Evolutionary conservation across 1,140 invertebrate species (phyloP), one percentile per base, ranked within the genome.

Genomic region (Apocrypta bakeri): DNA sequence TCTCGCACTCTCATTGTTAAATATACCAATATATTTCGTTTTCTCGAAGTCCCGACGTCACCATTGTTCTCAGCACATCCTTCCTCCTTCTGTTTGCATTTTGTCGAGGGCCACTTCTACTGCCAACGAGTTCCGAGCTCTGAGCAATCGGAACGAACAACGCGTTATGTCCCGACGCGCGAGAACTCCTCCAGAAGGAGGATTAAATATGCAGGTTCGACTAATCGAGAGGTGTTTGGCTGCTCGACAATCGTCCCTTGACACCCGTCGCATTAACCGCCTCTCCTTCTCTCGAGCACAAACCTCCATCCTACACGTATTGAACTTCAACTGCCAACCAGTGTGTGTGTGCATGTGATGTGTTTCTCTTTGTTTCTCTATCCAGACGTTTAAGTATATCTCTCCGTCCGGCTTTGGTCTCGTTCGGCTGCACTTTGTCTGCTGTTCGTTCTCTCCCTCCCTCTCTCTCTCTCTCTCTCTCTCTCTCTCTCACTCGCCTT

Each of bases 121-220:
- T 17, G 42, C 40, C 21, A 42, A 73, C 75, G 79, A 82, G 79
- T 78, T 85, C 68, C 81, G 63, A 78, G 64, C 68, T 37, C 56
- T 76, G 86, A 86, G 87, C 87, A 87, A 88, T 88, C 86, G 86
- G 86, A 87, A 88, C 83, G 81, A 85, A 87, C 85, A 86, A 84
- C 81, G 85, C 82, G 83, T 85, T 81, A 85, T 86, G 84, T 83
- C 75, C 37, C 81, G 74, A 61, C 74, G 72, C 63, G 75, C 81
- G 75, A 69, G 71, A 66, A 33, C 68, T 17, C 17, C 33, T 17
- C 2, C 25, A 42, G 79, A n/a, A n/a, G n/a, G n/a, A n/a, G n/a
- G 83, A 85, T 88, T 87, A 88, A 88, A 88, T 88, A 88, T 88
- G 84, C 85, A 87, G 84, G 88, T 85, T 84, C 84, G 83, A 84